Base-by-base conservation (phyloP, 2,797 vertebrate species). In the Sebastes nivosus region DNA sequence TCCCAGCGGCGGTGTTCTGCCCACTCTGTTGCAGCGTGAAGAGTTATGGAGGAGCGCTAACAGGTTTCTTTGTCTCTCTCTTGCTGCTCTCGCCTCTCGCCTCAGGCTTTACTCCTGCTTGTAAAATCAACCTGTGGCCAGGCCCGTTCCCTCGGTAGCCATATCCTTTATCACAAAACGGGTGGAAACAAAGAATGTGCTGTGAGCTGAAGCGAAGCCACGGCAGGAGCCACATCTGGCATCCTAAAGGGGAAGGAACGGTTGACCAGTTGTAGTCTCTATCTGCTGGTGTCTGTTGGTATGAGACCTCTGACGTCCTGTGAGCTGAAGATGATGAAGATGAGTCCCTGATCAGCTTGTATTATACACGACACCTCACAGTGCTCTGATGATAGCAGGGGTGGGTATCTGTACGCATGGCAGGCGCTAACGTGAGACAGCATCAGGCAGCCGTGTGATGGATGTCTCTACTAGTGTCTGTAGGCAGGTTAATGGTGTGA, bases 401-500 rank as follows among this genome's bases (percentile, higher is more conserved):
- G 60, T 50, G 60, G 34, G 64, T 25, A 70, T 83, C 59, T 87
- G 50, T 79, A 87, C 34, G 29, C 88, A 63, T 80, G 85, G 82
- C 54, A 11, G 79, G 77, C 29, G 34, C 84, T 83, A 80, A 87
- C 85, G 30, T 77, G 89, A 80, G 83, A 83, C 85, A 74, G 87
- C 89, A 87, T 93, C 86, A 91, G 85, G 83, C 82, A 65, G 87
- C 86, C 75, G 42, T 72, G 88, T 95, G 90, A 95, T 94, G 94
- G 94, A 95, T 95, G 93, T 85, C 88, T 88, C 75, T 54, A 74
- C 88, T 75, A 60, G 88, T 78, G 52, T 93, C 93, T 90, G 92
- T 79, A 83, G 92, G 92, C 90, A 92, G 94, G 94, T 95, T 95
- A 94, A 95, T 94, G 93, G 91, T 93, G 92, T 94, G 94, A 94